Evolutionary conservation across 2,113 vertebrate genomes (phyloP).

Genomic region (Poeciliopsis turrubarensis): DNA sequence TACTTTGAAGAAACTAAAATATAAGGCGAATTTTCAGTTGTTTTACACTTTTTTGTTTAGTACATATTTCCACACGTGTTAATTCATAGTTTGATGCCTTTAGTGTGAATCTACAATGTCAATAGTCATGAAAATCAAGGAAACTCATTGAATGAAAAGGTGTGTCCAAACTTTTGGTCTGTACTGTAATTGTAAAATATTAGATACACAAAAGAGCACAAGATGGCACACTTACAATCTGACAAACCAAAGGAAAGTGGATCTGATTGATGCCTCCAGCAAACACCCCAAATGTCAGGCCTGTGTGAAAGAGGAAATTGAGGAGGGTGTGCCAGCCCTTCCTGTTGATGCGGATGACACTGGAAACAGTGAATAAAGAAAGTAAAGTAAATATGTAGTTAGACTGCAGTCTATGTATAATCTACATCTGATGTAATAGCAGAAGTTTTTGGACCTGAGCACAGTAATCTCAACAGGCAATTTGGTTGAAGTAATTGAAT

Average conservation of each 20-base stretch:
- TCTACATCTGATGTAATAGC: neutral
- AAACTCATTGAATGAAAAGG: no score
- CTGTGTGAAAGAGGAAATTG: slow-evolving; percentile 93
- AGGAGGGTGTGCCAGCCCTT: slow-evolving; percentile 93
- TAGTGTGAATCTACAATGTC: no score
- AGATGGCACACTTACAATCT: slow-evolving; percentile 86
- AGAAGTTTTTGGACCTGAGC: neutral
- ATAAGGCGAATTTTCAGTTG: no score
- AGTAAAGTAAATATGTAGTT: slow-evolving; percentile 3
- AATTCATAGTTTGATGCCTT: no score
- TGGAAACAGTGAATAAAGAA: slow-evolving; percentile 58
- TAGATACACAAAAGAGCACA: neutral
- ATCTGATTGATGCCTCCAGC: slow-evolving; percentile 97
- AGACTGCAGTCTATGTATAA: neutral
- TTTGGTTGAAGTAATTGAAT: neutral
- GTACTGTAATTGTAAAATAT: neutral
- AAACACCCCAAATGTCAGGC: slow-evolving; percentile 91
- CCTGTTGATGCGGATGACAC: slow-evolving; percentile 93
- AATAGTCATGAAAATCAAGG: no score
- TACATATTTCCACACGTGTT: no score
- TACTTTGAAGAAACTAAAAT: no score
- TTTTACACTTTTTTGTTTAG: no score
- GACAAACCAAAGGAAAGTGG: slow-evolving; percentile 89
- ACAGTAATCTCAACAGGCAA: neutral
- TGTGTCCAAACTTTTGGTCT: no score